phyloP scores from a whole-genome alignment of 2,113 vertebrate species.

The Gasterosteus aculeatus region DNA sequence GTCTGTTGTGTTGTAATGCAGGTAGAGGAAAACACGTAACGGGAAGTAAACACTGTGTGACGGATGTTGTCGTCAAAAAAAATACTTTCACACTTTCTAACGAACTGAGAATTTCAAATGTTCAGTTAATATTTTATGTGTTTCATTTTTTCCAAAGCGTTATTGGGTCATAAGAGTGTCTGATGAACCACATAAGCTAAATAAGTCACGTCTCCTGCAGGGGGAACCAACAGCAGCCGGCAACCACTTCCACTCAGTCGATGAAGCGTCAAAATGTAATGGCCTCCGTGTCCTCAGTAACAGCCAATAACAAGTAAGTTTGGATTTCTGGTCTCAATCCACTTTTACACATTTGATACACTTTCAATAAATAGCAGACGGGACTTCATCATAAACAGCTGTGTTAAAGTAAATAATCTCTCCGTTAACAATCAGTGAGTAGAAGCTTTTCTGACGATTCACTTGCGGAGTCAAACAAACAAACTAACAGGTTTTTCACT shows the following conservation, averaged over 20 bases:
- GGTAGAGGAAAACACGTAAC: neutral
- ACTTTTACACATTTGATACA: neutral
- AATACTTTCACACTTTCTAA: neutral
- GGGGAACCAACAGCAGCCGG: neutral
- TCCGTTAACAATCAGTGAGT: neutral
- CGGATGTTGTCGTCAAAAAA: neutral
- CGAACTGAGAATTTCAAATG: neutral
- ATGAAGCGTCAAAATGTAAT: neutral
- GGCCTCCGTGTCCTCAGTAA: neutral
- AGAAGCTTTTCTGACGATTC: neutral
- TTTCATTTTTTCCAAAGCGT: neutral
- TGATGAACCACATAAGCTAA: neutral
- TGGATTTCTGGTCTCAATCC: neutral
- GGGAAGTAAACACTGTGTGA: neutral
- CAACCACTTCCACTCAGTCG: neutral
- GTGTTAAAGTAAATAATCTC: neutral
- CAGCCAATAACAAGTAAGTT: neutral
- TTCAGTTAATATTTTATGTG: neutral
- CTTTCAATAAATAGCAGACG: too few relatives aligned
- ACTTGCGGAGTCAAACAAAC: neutral
- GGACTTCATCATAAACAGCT: neutral
- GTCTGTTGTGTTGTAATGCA: neutral
- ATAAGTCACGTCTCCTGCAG: neutral
- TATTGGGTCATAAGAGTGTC: neutral
- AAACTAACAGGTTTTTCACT: neutral